phyloP scores from a whole-genome alignment of 2,888 invertebrate species.

The Amiota mariae region DNA sequence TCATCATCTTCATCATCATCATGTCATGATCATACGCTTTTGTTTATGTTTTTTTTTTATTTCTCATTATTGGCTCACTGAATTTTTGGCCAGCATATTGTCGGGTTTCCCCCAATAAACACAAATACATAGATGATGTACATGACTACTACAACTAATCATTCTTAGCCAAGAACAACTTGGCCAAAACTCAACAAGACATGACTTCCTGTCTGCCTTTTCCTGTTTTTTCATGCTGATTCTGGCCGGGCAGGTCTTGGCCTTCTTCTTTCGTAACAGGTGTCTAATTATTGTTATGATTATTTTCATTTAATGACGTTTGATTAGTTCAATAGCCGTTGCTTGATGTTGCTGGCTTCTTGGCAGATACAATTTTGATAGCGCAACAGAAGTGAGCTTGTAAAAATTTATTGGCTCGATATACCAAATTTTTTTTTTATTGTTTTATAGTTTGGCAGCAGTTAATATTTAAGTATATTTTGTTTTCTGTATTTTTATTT shows the following conservation, averaged over 20 bases:
- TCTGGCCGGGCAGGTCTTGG: constrained; percentile 2
- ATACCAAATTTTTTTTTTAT: constrained; percentile 44
- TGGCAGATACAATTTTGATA: constrained; percentile 39
- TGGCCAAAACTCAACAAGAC: neutral
- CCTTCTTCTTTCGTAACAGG: constrained; percentile 52
- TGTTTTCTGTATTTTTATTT: constrained; percentile 36
- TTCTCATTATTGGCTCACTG: constrained; percentile 64
- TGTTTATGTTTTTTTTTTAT: constrained; percentile 37
- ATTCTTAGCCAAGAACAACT: constrained; percentile 5
- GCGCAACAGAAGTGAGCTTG: constrained; percentile 46
- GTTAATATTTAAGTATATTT: constrained; percentile 65
- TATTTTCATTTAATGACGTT: constrained; percentile 54
- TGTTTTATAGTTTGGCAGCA: constrained; percentile 59
- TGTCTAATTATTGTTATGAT: constrained; percentile 58
- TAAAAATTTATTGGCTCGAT: constrained; percentile 63
- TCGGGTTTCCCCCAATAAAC: constrained; percentile 46
- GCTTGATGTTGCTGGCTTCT: constrained; percentile 16
- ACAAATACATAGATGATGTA: constrained; percentile 34
- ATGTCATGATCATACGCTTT: constrained; percentile 2
- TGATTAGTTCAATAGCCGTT: constrained; percentile 52
- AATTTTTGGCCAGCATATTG: constrained; percentile 54
- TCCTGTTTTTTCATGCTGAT: neutral
- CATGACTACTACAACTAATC: neutral
- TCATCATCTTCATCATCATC: constrained; percentile 4
- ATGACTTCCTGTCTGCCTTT: neutral